Conservation (phyloP, 2,797 vertebrate genomes). For the Characodon lateralis region DNA sequence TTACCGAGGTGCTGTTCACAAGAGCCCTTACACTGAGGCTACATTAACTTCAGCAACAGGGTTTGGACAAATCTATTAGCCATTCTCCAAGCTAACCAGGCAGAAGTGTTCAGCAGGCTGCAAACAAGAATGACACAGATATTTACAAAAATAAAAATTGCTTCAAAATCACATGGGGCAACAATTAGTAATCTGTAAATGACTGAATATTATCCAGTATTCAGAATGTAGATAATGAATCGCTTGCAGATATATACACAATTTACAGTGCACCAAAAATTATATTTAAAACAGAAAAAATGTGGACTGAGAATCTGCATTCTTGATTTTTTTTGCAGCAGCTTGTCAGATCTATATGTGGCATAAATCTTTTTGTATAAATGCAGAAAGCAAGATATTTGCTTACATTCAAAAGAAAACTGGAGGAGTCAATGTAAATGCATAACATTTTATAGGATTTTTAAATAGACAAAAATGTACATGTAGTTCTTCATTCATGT, state of each 20-base stretch:
- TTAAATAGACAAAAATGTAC: background rate
- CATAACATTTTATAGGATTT: too few species aligned
- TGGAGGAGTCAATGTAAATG: background rate
- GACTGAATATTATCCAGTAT: background rate
- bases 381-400: background rate
- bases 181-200: background rate
- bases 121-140: background rate
- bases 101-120: background rate
- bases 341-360: background rate
- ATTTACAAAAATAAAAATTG: background rate
- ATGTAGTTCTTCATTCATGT: background rate
- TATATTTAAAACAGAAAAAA: background rate
- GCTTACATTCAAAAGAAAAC: background rate
- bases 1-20: constrained; percentile 20
- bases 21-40: background rate
- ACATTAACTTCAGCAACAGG: background rate
- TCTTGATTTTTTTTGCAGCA: background rate
- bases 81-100: background rate
- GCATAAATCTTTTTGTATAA: background rate
- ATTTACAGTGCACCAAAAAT: background rate
- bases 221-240: background rate
- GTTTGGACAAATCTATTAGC: constrained; percentile 6
- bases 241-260: background rate
- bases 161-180: too few species aligned
- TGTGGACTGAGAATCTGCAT: background rate